These are phyloP conservation scores for Caenorhabditis imperialis DNA, from an alignment of 2,888 invertebrate genomes.

Conservation along the genomic window DNA sequence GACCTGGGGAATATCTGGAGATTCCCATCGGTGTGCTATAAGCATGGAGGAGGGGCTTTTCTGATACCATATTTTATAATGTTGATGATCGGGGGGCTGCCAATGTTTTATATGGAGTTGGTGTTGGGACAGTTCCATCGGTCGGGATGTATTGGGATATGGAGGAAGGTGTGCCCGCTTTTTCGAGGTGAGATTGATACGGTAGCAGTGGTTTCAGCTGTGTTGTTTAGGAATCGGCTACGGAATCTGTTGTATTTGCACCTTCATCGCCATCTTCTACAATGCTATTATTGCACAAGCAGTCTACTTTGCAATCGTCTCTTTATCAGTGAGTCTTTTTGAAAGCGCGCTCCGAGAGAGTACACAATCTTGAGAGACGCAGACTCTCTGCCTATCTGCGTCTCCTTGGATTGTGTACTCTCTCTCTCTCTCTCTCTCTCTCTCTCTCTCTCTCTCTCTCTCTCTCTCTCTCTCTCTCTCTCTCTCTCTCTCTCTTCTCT, in stretches of 20 bases:
- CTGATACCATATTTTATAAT: conserved; percentile 91
- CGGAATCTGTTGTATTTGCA: conserved; percentile 94
- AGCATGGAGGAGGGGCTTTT: conserved; percentile 83
- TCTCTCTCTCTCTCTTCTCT: too few relatives aligned
- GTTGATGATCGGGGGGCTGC: conserved; percentile 92
- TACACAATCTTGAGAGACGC: too few relatives aligned
- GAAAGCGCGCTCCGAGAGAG: too few relatives aligned
- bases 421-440: too few relatives aligned
- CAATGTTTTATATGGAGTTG: conserved; percentile 94
- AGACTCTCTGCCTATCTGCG: too few relatives aligned
- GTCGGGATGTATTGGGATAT: conserved; percentile 91
- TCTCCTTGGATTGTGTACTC: too few relatives aligned
- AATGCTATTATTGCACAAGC: conserved; percentile 98
- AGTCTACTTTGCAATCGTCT: conserved; percentile 89
- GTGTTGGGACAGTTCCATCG: conserved; percentile 94
- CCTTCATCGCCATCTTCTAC: conserved; percentile 95
- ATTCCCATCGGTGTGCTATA: conserved; percentile 74
- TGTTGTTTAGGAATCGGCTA: conserved; percentile 86
- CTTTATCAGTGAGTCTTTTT: conserved; percentile 79
- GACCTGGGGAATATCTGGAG: conserved; percentile 77
- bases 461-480: too few relatives aligned
- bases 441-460: too few relatives aligned
- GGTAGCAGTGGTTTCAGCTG: too few relatives aligned
- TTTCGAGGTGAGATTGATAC: conserved; percentile 31
- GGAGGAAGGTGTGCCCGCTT: conserved; percentile 90